Base-by-base conservation (phyloP, 2,888 invertebrate species). In the Andrena dorsata region DNA sequence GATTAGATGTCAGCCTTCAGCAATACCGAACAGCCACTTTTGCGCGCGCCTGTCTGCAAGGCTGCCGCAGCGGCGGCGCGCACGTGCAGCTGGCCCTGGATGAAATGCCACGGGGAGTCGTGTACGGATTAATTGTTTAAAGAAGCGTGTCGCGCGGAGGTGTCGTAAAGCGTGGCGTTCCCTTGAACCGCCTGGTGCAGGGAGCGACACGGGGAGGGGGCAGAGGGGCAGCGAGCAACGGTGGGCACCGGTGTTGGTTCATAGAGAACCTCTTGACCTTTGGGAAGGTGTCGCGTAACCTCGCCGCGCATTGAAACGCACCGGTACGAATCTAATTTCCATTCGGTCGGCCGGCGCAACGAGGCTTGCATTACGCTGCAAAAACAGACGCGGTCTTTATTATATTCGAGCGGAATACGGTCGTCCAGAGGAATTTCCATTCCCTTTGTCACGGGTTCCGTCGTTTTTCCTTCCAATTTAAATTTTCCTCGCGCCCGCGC, bases 181-280 rank as follows among this genome's bases (percentile, higher is more conserved):
- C 41, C 53, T 51, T 35, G 76, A 76, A 70, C 32, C 56, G 60
- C 26, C 49, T 60, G 13, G 23, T 3, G n/a, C 32, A 51, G 56
- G 10, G 58, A n/a, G 5, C 2, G 2, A 26, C 6, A 26, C 6
- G 58, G 10, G 16, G 2, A 41, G 1, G 7, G n/a, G 7, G 35
- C n/a, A n/a, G 2, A 20, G 51, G 26, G 5, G 13, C 51, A 13
- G 28, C n/a, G 10, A 56, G 49, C 8, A n/a, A 8, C 10, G n/a
- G 47, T 10, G 41, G 26, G 23, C 13, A 41, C 4, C 10, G 13
- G 53, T 49, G 64, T 47, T 3, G 23, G 63, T 32, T 65, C 70
- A n/a, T 60, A 60, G 30, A 32, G 75, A 61, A 80, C 49, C 70
- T 63, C 61, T 65, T 49, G 70, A 80, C 81, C 74, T 80, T 79